These are phyloP conservation scores for Rhagologus leucostigma DNA, from an alignment of 2,113 vertebrate species.

Conservation along the genomic window DNA sequence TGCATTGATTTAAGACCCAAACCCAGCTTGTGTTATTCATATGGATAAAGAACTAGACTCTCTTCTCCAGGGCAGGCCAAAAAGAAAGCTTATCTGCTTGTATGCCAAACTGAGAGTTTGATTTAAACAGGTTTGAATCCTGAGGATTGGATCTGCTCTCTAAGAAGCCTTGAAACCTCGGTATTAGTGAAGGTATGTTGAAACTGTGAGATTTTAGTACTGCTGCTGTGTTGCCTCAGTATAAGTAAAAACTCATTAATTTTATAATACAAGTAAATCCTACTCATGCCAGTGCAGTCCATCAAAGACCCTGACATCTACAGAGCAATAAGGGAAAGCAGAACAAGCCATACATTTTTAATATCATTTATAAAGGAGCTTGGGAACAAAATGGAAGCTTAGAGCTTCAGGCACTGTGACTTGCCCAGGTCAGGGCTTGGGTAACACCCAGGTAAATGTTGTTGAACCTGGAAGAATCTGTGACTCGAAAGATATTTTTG, in stretches of 20 bases:
- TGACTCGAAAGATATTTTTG: background rate
- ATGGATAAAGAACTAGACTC: background rate
- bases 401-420: background rate
- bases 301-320: background rate
- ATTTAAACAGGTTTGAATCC: background rate
- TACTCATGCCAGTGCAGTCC: background rate
- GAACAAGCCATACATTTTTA: background rate
- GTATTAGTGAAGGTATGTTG: background rate
- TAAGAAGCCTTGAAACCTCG: background rate
- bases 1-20: background rate
- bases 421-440: background rate
- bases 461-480: background rate
- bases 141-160: background rate
- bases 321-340: background rate
- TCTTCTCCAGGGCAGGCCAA: background rate
- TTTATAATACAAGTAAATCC: background rate
- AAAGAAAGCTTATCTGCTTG: background rate
- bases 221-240: background rate
- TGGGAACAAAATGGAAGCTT: background rate
- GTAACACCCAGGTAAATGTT: background rate
- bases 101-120: background rate
- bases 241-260: background rate
- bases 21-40: background rate
- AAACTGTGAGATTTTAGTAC: background rate
- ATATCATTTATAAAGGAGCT: background rate